phyloP scores from a whole-genome alignment of 2,797 vertebrate species.

The Brachyrhaphis roseni region DNA sequence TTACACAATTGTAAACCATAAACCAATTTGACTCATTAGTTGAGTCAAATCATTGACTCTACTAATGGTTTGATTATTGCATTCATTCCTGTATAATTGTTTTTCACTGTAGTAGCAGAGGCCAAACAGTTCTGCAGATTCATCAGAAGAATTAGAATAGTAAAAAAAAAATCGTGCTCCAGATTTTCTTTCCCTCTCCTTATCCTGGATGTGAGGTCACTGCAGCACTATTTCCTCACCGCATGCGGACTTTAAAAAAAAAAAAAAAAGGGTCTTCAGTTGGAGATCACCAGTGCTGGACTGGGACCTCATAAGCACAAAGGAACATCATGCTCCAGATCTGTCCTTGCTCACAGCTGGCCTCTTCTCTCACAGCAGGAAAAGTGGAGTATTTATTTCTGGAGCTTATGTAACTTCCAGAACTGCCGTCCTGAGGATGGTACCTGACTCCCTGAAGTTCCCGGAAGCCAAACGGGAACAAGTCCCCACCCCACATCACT shows the following conservation, averaged over 20 bases:
- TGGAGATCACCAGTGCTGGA: conserved; percentile 56
- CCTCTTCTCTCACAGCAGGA: conserved; percentile 64
- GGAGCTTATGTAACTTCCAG: conserved; percentile 64
- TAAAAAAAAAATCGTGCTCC: conserved; percentile 25
- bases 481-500: conserved; percentile 28
- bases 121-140: conserved; percentile 34
- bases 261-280: conserved; percentile 54
- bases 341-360: conserved; percentile 74
- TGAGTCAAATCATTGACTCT: neutral
- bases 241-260: conserved; percentile 24
- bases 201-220: conserved; percentile 43
- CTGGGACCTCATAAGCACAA: conserved; percentile 68
- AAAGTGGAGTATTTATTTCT: conserved; percentile 68
- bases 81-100: neutral
- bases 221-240: conserved; percentile 50
- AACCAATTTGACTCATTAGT: no score
- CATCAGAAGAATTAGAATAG: conserved; percentile 18
- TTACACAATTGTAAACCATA: no score
- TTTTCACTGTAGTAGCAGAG: neutral
- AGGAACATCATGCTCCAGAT: conserved; percentile 82
- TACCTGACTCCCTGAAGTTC: conserved; percentile 37
- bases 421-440: conserved; percentile 57
- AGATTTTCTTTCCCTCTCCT: conserved; percentile 49
- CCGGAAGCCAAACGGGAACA: conserved; percentile 37
- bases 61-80: neutral